phyloP scores from a whole-genome alignment of 2,888 invertebrate species.

The Agriopis aurantiaria region DNA sequence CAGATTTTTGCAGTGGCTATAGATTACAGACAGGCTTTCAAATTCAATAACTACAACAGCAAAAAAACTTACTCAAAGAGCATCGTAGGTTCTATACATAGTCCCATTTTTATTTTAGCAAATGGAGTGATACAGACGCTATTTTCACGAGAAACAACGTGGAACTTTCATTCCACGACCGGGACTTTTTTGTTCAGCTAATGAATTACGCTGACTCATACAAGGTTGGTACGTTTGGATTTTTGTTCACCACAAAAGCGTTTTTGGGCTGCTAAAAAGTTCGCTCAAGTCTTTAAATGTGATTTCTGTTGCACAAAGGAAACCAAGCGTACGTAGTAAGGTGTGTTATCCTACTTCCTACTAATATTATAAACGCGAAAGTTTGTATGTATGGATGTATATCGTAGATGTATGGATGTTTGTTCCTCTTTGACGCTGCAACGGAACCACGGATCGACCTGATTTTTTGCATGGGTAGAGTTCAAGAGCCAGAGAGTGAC shows the following conservation, averaged over 20 bases:
- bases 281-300: background rate
- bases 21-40: background rate
- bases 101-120: slow-evolving; percentile 56
- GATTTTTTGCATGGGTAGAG: too few species aligned
- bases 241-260: slow-evolving; percentile 13
- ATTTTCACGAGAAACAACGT: slow-evolving; percentile 67
- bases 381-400: too few species aligned
- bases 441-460: too few species aligned
- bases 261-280: slow-evolving; percentile 4
- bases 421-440: too few species aligned
- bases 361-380: too few species aligned
- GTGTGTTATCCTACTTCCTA: too few species aligned
- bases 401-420: too few species aligned
- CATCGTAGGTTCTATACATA: background rate
- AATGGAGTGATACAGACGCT: slow-evolving; percentile 59
- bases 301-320: background rate
- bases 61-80: background rate
- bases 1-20: background rate
- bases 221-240: slow-evolving; percentile 59
- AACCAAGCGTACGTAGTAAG: background rate
- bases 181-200: slow-evolving; percentile 72
- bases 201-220: slow-evolving; percentile 69
- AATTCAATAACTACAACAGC: background rate
- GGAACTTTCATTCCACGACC: slow-evolving; percentile 74
- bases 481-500: too few species aligned